Conservation (phyloP, 2,797 vertebrate species). For the Lagorchestes hirsutus region DNA sequence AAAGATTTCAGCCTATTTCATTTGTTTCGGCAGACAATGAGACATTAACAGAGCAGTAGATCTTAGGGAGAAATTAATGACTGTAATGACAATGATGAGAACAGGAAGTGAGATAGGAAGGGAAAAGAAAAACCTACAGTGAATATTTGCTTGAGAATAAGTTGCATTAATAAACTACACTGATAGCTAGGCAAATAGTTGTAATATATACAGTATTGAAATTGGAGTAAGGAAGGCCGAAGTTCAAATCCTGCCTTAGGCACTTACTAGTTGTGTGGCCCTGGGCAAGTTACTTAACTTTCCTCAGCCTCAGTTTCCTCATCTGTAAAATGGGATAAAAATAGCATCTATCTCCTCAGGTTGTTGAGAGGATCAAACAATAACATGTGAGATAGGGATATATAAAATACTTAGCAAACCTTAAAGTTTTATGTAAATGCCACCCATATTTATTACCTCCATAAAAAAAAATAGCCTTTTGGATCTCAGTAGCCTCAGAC, state of each 20-base stretch:
- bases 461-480: not conserved
- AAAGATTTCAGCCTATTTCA: not conserved
- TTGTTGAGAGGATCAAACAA: not conserved
- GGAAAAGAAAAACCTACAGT: not conserved
- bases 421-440: not conserved
- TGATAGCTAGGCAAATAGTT: not conserved
- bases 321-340: not conserved
- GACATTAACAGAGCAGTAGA: not conserved
- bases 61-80: not conserved
- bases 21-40: not conserved
- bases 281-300: not conserved
- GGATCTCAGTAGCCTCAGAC: not conserved
- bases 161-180: not conserved
- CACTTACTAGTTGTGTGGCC: not conserved
- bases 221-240: not conserved
- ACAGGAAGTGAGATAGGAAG: not conserved
- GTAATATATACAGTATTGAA: not conserved
- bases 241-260: not conserved
- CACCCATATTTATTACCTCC: not conserved
- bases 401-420: not conserved
- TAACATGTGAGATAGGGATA: not conserved
- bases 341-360: not conserved
- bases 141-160: not conserved
- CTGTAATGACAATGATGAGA: not conserved
- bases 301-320: not conserved